These are phyloP conservation scores for Tridacna gigas DNA, from an alignment of 2,888 invertebrate genomes.

Conservation along the genomic window DNA sequence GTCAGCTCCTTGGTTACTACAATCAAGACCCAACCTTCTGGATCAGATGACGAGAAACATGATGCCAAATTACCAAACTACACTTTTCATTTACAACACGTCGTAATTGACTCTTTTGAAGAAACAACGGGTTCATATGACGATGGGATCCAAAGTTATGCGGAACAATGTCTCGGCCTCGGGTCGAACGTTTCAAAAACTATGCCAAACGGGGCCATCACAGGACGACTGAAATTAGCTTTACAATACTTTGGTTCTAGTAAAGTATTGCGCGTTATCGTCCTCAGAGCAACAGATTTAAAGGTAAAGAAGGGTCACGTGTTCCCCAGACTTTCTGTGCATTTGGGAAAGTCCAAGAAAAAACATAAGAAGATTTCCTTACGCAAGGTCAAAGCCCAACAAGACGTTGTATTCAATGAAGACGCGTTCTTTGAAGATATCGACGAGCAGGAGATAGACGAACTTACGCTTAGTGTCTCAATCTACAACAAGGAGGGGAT, in stretches of 20 bases:
- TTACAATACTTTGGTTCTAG: conserved; percentile 10
- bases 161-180: too few species aligned
- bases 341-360: background rate
- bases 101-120: too few species aligned
- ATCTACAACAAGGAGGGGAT: conserved; percentile 16
- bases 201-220: background rate
- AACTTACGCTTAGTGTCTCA: background rate
- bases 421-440: conserved; percentile 11
- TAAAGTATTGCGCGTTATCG: background rate
- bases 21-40: too few species aligned
- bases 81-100: too few species aligned
- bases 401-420: conserved; percentile 5
- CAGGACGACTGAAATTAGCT: conserved; percentile 2
- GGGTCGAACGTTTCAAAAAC: too few species aligned
- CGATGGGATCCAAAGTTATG: too few species aligned
- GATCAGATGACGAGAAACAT: too few species aligned
- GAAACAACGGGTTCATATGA: too few species aligned
- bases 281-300: conserved; percentile 4
- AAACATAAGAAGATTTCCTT: background rate
- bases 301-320: conserved; percentile 6
- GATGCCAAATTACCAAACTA: too few species aligned
- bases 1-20: too few species aligned
- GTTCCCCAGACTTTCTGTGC: background rate
- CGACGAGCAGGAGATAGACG: background rate
- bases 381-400: background rate